These are phyloP conservation scores for Ephestia elutella DNA, from an alignment of 1,140 invertebrate genomes.

Conservation along the genomic window DNA sequence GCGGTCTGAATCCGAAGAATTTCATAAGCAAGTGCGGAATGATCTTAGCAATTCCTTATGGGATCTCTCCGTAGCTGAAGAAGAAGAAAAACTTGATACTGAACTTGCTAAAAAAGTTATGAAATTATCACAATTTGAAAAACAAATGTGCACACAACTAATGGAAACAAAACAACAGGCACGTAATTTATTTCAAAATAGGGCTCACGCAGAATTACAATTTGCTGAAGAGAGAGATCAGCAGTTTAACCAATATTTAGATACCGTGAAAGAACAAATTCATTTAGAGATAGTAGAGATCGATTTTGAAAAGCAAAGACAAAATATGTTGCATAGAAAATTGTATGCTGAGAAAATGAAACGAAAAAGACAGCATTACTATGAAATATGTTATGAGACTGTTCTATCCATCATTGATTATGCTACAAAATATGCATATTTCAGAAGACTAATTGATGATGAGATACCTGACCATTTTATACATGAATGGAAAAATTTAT, in stretches of 20 bases:
- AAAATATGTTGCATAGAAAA: slow-evolving; percentile 69
- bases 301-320: slow-evolving; percentile 71
- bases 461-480: slow-evolving; percentile 65
- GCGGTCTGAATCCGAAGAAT: slow-evolving; percentile 55
- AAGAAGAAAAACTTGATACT: slow-evolving; percentile 70
- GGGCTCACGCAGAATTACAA: slow-evolving; percentile 65
- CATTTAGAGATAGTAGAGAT: slow-evolving; percentile 60
- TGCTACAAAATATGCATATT: slow-evolving; percentile 69
- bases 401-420: slow-evolving; percentile 73
- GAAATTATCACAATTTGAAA: slow-evolving; percentile 77
- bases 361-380: slow-evolving; percentile 58
- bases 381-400: slow-evolving; percentile 70
- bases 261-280: slow-evolving; percentile 64
- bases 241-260: slow-evolving; percentile 62
- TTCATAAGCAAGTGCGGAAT: slow-evolving; percentile 58
- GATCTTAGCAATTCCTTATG: slow-evolving; percentile 51
- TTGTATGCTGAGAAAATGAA: slow-evolving; percentile 68
- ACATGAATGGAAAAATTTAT: slow-evolving; percentile 74
- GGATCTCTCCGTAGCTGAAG: slow-evolving; percentile 58
- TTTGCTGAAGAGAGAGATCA: slow-evolving; percentile 64
- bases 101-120: slow-evolving; percentile 73
- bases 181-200: slow-evolving; percentile 71
- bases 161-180: slow-evolving; percentile 75
- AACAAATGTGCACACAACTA: slow-evolving; percentile 77
- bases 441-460: slow-evolving; percentile 53